phyloP scores from a whole-genome alignment of 2,797 vertebrate genomes.

The Artibeus jamaicensis region DNA sequence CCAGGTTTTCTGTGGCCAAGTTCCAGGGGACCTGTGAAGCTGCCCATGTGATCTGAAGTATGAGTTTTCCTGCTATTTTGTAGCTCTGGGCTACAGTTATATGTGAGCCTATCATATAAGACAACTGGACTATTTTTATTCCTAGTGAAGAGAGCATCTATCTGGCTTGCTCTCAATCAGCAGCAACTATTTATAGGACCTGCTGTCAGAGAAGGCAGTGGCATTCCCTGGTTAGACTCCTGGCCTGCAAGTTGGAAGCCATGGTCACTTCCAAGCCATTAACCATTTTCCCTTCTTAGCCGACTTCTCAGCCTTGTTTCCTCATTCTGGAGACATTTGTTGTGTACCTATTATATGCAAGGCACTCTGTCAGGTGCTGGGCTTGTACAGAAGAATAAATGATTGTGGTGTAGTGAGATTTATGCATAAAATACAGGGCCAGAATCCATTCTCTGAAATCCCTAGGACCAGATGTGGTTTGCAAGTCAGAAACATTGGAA shows the following conservation, averaged over 20 bases:
- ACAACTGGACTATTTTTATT: slow-evolving; percentile 70
- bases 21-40: neutral
- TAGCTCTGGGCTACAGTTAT: neutral
- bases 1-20: neutral
- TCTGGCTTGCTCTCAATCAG: slow-evolving; percentile 49
- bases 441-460: slow-evolving; percentile 17
- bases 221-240: slow-evolving; percentile 39
- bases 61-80: neutral
- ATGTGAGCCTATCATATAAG: slow-evolving; percentile 27
- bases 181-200: slow-evolving; percentile 67
- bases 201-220: slow-evolving; percentile 37
- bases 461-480: neutral
- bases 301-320: slow-evolving; percentile 1
- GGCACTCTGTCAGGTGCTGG: neutral
- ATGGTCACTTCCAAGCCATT: neutral
- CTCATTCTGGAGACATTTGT: slow-evolving; percentile 12
- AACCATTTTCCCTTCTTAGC: neutral
- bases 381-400: slow-evolving; percentile 19
- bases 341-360: neutral
- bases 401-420: neutral
- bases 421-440: neutral
- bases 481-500: slow-evolving; percentile 24
- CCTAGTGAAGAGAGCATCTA: slow-evolving; percentile 35
- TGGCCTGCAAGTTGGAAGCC: neutral
- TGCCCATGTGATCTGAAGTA: neutral